Base-by-base conservation (phyloP, 1,140 invertebrate genomes). In the Drosophila yakuba region DNA sequence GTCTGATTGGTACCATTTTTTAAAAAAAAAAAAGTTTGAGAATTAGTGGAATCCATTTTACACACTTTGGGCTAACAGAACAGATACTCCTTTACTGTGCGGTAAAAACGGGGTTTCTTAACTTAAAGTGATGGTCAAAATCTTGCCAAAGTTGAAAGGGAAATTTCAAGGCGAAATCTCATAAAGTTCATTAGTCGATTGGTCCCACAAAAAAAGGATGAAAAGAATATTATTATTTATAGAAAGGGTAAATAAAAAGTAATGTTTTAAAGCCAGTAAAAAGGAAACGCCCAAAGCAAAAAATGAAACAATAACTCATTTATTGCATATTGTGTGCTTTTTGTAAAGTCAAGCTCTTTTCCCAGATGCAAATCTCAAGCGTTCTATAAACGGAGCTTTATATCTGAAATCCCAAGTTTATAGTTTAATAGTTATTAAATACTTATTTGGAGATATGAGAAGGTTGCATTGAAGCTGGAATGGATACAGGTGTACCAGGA, bases 111-210 rank as follows among this genome's bases (percentile, higher is more conserved):
- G 32, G 28, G 52, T 45, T 61, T 74, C 39, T 74, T 81, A 47
- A 44, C 58, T 80, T 63, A 50, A 82, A 85, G 68, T 69, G 62
- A 63, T 57, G 57, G 63, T 56, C 66, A 50, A 77, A 81, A 75
- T 51, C 56, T 63, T 47, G 55, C 23, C 17, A 51, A 79, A 74
- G 61, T 45, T 62, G 45, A 76, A 75, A 67, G 60, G 73, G 44
- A 61, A 75, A 64, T 57, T 47, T 41, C 61, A 52, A 52, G 60
- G 45, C 38, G 54, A 35, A 61, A 44, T 74, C 62, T 43, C 45
- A 56, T 52, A 72, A 62, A 64, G 54, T 75, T 66, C 52, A 69
- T 69, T 41, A 71, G 64, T 35, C 35, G 35, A 69, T 69, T 69
- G 63, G 25, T 50, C 32, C 15, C 7, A 17, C 11, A 45, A 20